Base-by-base conservation (phyloP, 2,113 vertebrate genomes). In the Dunckerocampus dactyliophorus region DNA sequence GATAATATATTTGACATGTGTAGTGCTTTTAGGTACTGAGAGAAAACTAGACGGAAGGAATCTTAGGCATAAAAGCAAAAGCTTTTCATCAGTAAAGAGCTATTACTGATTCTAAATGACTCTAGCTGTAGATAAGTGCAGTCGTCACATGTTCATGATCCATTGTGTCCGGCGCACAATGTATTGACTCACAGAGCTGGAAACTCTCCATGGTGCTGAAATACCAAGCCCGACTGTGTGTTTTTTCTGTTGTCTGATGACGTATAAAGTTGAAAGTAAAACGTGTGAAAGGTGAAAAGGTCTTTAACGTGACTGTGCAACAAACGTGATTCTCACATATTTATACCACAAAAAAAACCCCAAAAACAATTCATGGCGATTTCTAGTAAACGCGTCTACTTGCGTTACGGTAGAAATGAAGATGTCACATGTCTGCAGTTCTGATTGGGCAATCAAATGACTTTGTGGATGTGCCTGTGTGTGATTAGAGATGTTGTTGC, bases 141-240 rank as follows among this genome's bases (percentile, higher is more conserved):
- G 45, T 56, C 4, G 20, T 24, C 20, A 19, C 16, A 48, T 47
- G 24, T 47, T 47, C 16, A 13, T 2, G 22, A 67, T 47, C 22
- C 10, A 37, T 19, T 24, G 51, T 55, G 65, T 53, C 3, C 12
- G 9, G 1, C 20, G 4, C 37, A 21, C 49, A 58, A 75, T 49
- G 78, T 73, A 78, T 79, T 76, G 73, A 80, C 59, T 20, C 55
- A 55, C 64, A 64, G 45, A 47, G 74, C 64, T 80, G 71, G 79
- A 72, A 74, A 67, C 77, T 75, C 69, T 85, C 83, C 79, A 63
- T 76, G 81, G 79, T 77, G 72, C 81, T 80, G 85, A 81, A 82
- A 75, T 34, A 42, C 71, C 45, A 69, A 46, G 51, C 47, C 58
- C 20, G 71, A 65, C 60, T 62, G 57, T 49, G 55, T 55, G 49